These are phyloP conservation scores for Numenius phaeopus DNA, from an alignment of 2,797 vertebrate genomes.

Conservation along the genomic window DNA sequence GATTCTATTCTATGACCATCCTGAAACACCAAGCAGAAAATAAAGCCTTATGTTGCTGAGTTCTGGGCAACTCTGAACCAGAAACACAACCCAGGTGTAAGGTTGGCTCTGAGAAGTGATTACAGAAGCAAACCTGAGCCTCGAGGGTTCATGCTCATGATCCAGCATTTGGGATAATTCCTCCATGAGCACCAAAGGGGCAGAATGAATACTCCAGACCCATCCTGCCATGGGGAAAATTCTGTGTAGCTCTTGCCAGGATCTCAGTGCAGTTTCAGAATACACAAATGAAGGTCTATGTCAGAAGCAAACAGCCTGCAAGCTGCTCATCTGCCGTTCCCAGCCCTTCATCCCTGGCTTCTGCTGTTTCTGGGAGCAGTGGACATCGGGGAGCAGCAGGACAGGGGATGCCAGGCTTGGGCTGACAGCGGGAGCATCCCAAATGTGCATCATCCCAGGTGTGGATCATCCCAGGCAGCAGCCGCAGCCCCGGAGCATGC, in stretches of 20 bases:
- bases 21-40: background rate
- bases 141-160: fast-evolving
- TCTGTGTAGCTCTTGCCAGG: too few relatives aligned
- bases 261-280: background rate
- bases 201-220: background rate
- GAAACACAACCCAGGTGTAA: too few relatives aligned
- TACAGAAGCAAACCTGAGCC: background rate
- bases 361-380: fast-evolving
- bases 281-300: fast-evolving
- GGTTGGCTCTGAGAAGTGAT: background rate
- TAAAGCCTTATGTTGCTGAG: fast-evolving
- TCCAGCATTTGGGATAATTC: fast-evolving
- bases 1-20: background rate
- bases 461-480: background rate
- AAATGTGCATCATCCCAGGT: background rate
- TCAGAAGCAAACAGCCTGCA: background rate
- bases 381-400: background rate
- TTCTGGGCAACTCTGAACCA: background rate
- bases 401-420: fast-evolving
- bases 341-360: background rate
- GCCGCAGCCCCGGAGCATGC: fast-evolving
- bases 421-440: background rate
- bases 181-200: background rate
- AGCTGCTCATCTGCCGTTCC: background rate
- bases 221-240: background rate